These are phyloP conservation scores for Hymenochirus boettgeri DNA, from an alignment of 2,113 vertebrate genomes.

Conservation along the genomic window DNA sequence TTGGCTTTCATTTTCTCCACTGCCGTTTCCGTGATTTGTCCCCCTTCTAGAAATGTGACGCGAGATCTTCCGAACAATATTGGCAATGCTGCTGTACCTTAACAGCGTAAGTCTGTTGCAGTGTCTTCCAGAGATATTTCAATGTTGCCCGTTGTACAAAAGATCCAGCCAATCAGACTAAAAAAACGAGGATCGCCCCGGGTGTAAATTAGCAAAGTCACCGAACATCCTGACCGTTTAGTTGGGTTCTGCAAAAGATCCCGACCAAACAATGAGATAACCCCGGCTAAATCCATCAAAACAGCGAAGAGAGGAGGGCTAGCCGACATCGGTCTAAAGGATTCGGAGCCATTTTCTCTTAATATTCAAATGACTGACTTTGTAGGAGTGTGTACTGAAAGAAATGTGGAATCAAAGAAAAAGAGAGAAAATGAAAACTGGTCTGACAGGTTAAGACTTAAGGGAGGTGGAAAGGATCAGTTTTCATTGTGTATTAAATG, in stretches of 20 bases:
- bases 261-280: slow-evolving; percentile 69
- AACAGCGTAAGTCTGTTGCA: slow-evolving; percentile 56
- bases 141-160: slow-evolving; percentile 89
- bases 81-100: slow-evolving; percentile 52
- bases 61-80: slow-evolving; percentile 43
- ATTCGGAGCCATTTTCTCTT: slow-evolving; percentile 46
- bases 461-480: slow-evolving; percentile 24
- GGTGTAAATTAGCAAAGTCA: slow-evolving; percentile 83
- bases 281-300: slow-evolving; percentile 73
- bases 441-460: slow-evolving; percentile 26
- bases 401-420: background rate
- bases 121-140: slow-evolving; percentile 63
- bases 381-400: background rate
- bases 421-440: slow-evolving; percentile 11
- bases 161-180: slow-evolving; percentile 79
- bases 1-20: slow-evolving; percentile 1
- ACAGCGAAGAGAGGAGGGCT: slow-evolving; percentile 74
- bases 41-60: slow-evolving; percentile 35
- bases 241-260: slow-evolving; percentile 72
- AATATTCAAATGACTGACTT: background rate
- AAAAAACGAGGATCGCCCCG: slow-evolving; percentile 72
- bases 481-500: slow-evolving; percentile 27
- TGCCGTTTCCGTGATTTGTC: background rate
- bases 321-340: slow-evolving; percentile 75
- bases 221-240: slow-evolving; percentile 72